phyloP scores from a whole-genome alignment of 2,797 vertebrate species.

The Bucorvus abyssinicus region DNA sequence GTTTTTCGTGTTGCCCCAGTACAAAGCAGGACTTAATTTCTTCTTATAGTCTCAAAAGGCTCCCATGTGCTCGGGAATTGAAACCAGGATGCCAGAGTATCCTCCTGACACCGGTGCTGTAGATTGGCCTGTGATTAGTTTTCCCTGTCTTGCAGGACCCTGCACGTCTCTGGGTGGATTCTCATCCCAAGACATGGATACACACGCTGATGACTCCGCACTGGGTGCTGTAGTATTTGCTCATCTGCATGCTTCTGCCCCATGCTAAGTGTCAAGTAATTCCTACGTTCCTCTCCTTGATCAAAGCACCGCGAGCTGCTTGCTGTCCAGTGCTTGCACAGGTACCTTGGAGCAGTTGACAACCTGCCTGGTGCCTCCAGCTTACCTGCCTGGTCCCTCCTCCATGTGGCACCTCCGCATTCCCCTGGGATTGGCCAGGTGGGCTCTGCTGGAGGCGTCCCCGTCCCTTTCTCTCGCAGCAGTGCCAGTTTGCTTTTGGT shows the following conservation, averaged over 20 bases:
- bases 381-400: background rate
- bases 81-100: background rate
- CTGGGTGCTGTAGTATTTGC: background rate
- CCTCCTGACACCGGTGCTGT: background rate
- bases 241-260: background rate
- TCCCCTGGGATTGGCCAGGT: background rate
- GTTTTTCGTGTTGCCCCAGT: background rate
- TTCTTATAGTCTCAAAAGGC: background rate
- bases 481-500: background rate
- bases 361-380: no score
- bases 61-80: background rate
- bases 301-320: background rate
- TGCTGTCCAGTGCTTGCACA: rapidly evolving
- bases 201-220: background rate
- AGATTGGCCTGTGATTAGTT: no score
- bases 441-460: background rate
- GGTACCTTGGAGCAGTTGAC: rapidly evolving
- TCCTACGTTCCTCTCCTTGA: background rate
- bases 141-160: background rate
- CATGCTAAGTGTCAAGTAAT: background rate
- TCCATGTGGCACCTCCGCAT: background rate
- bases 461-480: background rate
- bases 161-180: background rate
- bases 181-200: background rate
- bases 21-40: background rate